Conservation (phyloP, 2,113 vertebrate species). For the Pao palembangensis region DNA sequence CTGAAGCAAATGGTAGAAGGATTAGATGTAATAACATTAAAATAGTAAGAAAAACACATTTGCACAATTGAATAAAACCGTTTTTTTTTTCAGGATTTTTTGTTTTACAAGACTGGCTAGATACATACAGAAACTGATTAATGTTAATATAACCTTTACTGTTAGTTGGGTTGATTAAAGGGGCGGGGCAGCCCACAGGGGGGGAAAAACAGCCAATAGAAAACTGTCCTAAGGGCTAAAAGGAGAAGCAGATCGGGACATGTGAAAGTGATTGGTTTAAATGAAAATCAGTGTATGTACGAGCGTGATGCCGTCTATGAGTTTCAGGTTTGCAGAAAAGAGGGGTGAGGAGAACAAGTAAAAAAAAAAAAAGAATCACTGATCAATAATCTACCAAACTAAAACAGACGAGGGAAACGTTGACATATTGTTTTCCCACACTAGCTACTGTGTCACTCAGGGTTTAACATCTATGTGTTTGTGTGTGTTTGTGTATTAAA, state of each 20-base stretch:
- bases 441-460: slow-evolving; percentile 74
- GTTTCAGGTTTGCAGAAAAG: slow-evolving; percentile 3
- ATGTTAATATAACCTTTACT: slow-evolving; percentile 78
- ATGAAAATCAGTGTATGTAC: slow-evolving; percentile 39
- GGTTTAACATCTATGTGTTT: slow-evolving; percentile 65
- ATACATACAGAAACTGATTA: slow-evolving; percentile 78
- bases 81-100: slow-evolving; percentile 61
- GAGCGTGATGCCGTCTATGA: slow-evolving; percentile 15
- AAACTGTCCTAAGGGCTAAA: slow-evolving; percentile 57
- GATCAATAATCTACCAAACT: slow-evolving; percentile 72
- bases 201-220: slow-evolving; percentile 56
- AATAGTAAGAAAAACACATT: slow-evolving; percentile 77
- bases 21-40: slow-evolving; percentile 78
- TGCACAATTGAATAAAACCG: slow-evolving; percentile 76
- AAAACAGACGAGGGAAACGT: slow-evolving; percentile 72
- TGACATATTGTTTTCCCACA: slow-evolving; percentile 60
- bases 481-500: slow-evolving; percentile 33
- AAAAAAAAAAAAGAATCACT: slow-evolving; percentile 55
- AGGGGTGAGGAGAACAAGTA: slow-evolving; percentile 64
- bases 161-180: slow-evolving; percentile 74
- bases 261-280: slow-evolving; percentile 26
- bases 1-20: slow-evolving; percentile 77
- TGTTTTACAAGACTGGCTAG: slow-evolving; percentile 70
- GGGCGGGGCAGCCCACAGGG: slow-evolving; percentile 68
- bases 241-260: slow-evolving; percentile 36